Evolutionary conservation across 2,113 vertebrate species (phyloP), one percentile per base, ranked within the genome.

Genomic region (Cygnus atratus): DNA sequence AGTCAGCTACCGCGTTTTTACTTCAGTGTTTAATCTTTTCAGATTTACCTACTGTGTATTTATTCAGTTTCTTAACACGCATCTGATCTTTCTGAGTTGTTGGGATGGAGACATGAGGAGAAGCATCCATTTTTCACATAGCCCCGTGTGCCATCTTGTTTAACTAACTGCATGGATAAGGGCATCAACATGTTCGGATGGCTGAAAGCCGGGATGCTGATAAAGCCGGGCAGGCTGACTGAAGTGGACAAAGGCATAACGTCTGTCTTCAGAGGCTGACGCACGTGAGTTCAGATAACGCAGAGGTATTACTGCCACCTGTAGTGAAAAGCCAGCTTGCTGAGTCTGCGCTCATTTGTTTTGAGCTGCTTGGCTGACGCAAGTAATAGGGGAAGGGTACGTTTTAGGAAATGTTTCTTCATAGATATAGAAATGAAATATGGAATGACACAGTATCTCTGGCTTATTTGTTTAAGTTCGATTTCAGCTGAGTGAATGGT

Each of bases 211-310:
- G 86, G 87, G 66, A 82, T 97, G 91, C 97, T 97, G 97, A 77
- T 96, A 97, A 97, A 96, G 82, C 78, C 29, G 33, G 88, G 94
- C 95, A 97, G 98, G 97, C 98, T 98, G 98, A 98, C 98, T 96
- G 97, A 92, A 97, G 81, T 68, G 54, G 94, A 86, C 84, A 96
- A 59, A 80, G 76, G 73, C 6, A 20, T 95, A 86, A 97, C 58
- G 68, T 97, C 84, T 90, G 95, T 80, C 94, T 97, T 87, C 48
- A 65, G 63, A 89, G 86, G 76, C 83, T 97, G 98, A 98, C 74
- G 87, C 97, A 95, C 89, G 81, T 48, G 43, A 17, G 63, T 91
- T 76, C 84, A 39, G 88, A 43, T 86, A 96, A 96, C 21, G 50
- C 29, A 48, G 87, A 70, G 78, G 37, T 79, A 35, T 82, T 79